Base-by-base conservation (phyloP, 2,888 invertebrate species). In the Paralinhomoeus sp. region DNA sequence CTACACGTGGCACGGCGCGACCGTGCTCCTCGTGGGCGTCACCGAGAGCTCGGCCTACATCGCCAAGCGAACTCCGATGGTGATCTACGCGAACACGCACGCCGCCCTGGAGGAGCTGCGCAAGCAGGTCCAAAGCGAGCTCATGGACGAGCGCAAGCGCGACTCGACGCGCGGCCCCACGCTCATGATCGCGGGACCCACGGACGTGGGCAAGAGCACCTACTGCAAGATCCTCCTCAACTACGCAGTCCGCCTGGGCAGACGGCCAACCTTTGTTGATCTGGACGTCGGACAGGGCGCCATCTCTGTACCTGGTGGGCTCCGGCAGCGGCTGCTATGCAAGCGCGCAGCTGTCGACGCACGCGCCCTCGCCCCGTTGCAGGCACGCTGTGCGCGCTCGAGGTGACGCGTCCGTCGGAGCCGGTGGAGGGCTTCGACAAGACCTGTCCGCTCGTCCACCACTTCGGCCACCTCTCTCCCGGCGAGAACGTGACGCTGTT, bases 1-100 rank as follows among this genome's bases (percentile, higher is more conserved):
- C 20, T 97, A 79, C 60, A 85, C 91, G 1, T 97, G 83, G 77
- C 84, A 89, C 60, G 87, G 87, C 1, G 91, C 91, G 60, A 74
- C 74, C 0, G 66, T 93, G 1, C 80, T 81, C 64, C 64, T 91
- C 15, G 71, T 73, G 47, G 93, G 91, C 1, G n/a, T n/a, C n/a
- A 77, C 76, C 62, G 80, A 84, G 1, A 89, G 89, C 64, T 84
- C 84, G 24, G 82, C 79, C 51, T 93, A 93, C 62, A 74, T 85
- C 0, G 83, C 91, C 0, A 84, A 83, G 62, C 87, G 91, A 61
- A 93, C 93, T 0, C 91, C 91, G 1, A 91, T 89, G 87, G 75
- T 56, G 17, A 76, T 87, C 51, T 97, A 97, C 63, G 69, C 89
- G 2, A 97, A 97, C 64, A 81, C 83, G 20, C 93, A 97, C 64